These are phyloP conservation scores for Apis cerana DNA, from an alignment of 1,140 invertebrate genomes.

Conservation along the genomic window DNA sequence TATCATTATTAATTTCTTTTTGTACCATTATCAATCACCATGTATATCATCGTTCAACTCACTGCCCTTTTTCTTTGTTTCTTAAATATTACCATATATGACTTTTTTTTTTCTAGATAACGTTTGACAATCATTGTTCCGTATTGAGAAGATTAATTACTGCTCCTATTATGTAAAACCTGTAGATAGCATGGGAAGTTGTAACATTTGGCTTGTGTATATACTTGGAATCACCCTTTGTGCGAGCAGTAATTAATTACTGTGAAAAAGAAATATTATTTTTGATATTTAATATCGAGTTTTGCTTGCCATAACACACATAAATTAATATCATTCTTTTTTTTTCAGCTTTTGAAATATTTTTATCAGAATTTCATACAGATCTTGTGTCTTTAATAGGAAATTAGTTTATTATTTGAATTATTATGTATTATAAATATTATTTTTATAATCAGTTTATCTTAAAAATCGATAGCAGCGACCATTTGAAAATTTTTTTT, in stretches of 20 bases:
- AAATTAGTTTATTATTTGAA: neutral
- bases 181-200: slow-evolving; percentile 15
- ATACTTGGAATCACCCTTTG: neutral
- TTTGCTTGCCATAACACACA: slow-evolving; percentile 20
- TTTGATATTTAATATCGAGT: neutral
- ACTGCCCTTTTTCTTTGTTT: slow-evolving; percentile 11
- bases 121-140: neutral
- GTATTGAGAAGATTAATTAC: slow-evolving; percentile 20
- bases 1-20: neutral
- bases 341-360: slow-evolving; percentile 41
- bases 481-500: neutral
- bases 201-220: slow-evolving; percentile 20
- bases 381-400: slow-evolving; percentile 22
- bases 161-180: slow-evolving; percentile 2
- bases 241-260: slow-evolving; percentile 41
- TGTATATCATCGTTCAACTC: neutral
- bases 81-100: slow-evolving; percentile 5
- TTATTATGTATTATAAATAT: neutral
- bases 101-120: slow-evolving; percentile 6
- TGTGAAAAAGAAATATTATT: neutral
- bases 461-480: neutral
- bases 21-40: neutral
- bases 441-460: too few relatives aligned
- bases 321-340: slow-evolving; percentile 30
- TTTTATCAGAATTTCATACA: neutral